Evolutionary conservation across 2,888 invertebrate genomes (phyloP).

Genomic region (Caenorhabditis plicata): DNA sequence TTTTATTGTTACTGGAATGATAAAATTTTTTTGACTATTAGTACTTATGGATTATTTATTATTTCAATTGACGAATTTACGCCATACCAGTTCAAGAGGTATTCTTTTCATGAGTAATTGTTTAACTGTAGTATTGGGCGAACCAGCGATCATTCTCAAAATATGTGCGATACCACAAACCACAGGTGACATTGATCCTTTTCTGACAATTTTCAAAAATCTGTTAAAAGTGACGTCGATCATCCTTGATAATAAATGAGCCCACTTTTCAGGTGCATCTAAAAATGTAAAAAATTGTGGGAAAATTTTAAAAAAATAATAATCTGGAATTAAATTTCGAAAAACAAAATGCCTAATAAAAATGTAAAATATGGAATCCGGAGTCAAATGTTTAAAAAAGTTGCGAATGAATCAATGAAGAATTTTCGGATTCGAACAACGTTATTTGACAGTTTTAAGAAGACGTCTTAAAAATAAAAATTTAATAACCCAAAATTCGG

Average conservation of each 20-base stretch:
- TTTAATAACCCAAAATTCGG: too few species aligned
- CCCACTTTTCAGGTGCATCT: conserved; percentile 1
- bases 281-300: too few species aligned
- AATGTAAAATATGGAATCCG: too few species aligned
- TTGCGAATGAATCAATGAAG: too few species aligned
- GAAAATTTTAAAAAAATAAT: too few species aligned
- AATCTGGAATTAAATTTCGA: too few species aligned
- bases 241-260: neutral
- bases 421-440: too few species aligned
- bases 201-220: conserved; percentile 15
- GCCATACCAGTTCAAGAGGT: neutral
- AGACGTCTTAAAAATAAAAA: conserved; percentile 1
- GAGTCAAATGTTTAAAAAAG: too few species aligned
- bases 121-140: neutral
- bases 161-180: conserved; percentile 2
- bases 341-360: too few species aligned
- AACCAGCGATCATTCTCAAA: neutral
- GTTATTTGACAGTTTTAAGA: conserved; percentile 7
- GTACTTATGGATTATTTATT: neutral
- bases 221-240: conserved; percentile 9
- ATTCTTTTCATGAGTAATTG: neutral
- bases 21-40: too few species aligned
- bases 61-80: neutral
- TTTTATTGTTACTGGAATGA: too few species aligned
- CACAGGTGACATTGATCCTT: conserved; percentile 4